Base-by-base conservation (phyloP, 2,113 vertebrate genomes). In the Platysteira castanea region DNA sequence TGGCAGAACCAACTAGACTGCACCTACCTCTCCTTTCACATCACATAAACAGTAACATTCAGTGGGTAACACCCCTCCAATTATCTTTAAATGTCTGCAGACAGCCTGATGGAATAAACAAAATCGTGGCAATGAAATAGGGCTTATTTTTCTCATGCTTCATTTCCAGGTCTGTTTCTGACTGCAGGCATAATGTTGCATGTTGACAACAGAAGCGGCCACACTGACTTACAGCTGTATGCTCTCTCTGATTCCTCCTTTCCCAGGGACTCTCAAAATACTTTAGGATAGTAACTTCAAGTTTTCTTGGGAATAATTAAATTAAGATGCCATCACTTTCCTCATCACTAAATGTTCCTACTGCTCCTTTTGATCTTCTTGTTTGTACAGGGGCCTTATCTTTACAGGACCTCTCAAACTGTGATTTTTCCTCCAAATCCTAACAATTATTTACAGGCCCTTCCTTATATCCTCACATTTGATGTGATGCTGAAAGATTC, bases 1-100 rank as follows among this genome's bases (percentile, higher is more conserved):
- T 89, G 80, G 79, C 78, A 96, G 53, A 82, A 84, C 33, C 56
- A 70, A 80, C 21, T n/a, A 81, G 84, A 50, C n/a, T 42, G 74
- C 53, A 94, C 57, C 77, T 73, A 46, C 85, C 42, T 83, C 76
- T 84, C n/a, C n/a, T 54, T 87, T 88, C 37, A 52, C 1, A 2
- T 49, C 53, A 61, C 18, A 77, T 44, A 52, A 92, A 84, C 35
- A 50, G 71, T 26, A 81, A 68, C 33, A 50, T 60, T 50, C 50
- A 81, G 64, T 24, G 33, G 47, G 74, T 37, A 78, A 78, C 63
- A 77, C 57, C 63, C 52, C 56, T 47, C 39, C 8, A 7, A n/a
- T 54, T 65, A 77, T 46, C 39, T 71, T 77, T 76, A 80, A 78
- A 54, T 57, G 27, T 73, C 37, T 83, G 56, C 30, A 49, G 37